phyloP scores from a whole-genome alignment of 2,113 vertebrate species.

The Ictalurus furcatus region DNA sequence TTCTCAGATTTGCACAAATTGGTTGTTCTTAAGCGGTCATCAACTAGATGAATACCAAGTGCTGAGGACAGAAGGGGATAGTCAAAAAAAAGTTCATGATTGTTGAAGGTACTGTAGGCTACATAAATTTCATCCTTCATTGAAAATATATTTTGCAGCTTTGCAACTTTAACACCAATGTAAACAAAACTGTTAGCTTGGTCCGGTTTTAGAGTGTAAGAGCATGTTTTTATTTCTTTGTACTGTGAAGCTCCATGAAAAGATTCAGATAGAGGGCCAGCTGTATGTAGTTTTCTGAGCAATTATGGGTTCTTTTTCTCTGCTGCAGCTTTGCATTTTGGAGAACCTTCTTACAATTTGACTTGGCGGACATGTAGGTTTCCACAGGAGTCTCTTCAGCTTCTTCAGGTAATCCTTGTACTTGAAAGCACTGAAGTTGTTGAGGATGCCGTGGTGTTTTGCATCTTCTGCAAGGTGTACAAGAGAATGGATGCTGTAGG shows the following conservation, averaged over 20 bases:
- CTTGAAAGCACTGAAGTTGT: constrained; percentile 13
- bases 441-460: constrained; percentile 19
- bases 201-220: too few species aligned
- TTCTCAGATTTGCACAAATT: constrained; percentile 28
- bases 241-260: too few species aligned
- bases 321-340: background rate
- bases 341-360: constrained; percentile 31
- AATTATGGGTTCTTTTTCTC: constrained; percentile 33
- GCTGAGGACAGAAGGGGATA: too few species aligned
- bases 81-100: too few species aligned
- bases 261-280: constrained; percentile 11
- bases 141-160: too few species aligned
- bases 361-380: constrained; percentile 21
- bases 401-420: constrained; percentile 39
- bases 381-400: constrained; percentile 40
- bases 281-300: constrained; percentile 1
- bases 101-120: too few species aligned
- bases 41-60: too few species aligned
- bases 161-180: too few species aligned
- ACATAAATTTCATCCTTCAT: too few species aligned
- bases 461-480: constrained; percentile 38
- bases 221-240: too few species aligned
- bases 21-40: background rate
- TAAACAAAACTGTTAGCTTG: too few species aligned
- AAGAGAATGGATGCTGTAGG: constrained; percentile 33